Base-by-base conservation (phyloP, 2,113 vertebrate species). In the Oriolus oriolus region DNA sequence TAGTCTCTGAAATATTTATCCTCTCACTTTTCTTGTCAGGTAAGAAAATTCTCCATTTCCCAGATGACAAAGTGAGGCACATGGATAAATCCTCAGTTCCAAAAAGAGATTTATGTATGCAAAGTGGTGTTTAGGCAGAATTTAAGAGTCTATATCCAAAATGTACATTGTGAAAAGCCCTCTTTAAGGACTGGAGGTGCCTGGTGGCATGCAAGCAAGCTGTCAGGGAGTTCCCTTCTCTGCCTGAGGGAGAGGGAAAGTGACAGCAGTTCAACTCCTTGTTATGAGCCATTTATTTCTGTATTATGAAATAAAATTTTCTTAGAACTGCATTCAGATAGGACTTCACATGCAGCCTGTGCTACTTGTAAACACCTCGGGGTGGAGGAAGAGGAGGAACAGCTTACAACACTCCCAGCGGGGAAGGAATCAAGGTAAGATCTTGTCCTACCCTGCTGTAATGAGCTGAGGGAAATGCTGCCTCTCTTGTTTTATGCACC, bases 1-100 rank as follows among this genome's bases (percentile, higher is more conserved):
- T 20, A 47, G 63, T 44, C 70, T 91, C 95, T 96, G 90, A 94
- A 95, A 96, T 96, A 96, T 91, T 95, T 91, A 97, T 96, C 50
- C 54, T 86, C 82, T 90, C 90, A 54, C 78, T 94, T 90, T 56
- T 93, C 87, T 57, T 95, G 94, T 94, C 93, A 96, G 90, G 90
- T 90, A 59, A 91, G 78, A 82, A 95, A 95, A 93, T 87, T 85
- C 78, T 77, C 82, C 75, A 30, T 91, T 96, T 93, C 93, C 49
- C 87, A 90, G 93, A 80, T 73, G 91, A 91, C 91, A 92, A 87
- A 94, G 42, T 44, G 70, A 95, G 68, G 45, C 50, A 26, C 9
- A 33, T 4, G 10, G 90, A 90, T 59, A 78, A 90, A 87, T 95
- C 56, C 41, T 39, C 39, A 63, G 39, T 42, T 81, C 64, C 68